Evolutionary conservation across 2,797 vertebrate genomes (phyloP).

Genomic region (Antrozous pallidus): DNA sequence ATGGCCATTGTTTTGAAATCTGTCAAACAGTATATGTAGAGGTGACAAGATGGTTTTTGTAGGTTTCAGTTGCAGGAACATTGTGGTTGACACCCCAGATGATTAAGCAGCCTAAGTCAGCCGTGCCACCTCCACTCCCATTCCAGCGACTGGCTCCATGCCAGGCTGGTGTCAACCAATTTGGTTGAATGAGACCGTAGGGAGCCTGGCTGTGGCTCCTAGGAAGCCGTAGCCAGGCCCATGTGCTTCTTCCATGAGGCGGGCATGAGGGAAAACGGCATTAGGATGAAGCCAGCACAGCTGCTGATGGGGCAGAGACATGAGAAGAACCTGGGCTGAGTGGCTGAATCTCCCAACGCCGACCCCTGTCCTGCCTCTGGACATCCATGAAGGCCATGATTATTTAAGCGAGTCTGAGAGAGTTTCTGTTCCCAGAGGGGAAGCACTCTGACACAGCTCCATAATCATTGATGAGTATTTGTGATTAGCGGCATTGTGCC

Average conservation of each 20-base stretch:
- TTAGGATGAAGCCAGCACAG: not conserved
- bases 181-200: not conserved
- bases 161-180: not conserved
- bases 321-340: not conserved
- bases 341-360: not conserved
- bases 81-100: not conserved
- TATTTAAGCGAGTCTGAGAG: not conserved
- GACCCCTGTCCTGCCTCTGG: not conserved
- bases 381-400: not conserved
- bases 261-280: not conserved
- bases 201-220: not conserved
- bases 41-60: not conserved
- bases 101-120: not conserved
- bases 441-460: not conserved
- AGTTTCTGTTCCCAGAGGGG: not conserved
- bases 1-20: constrained; percentile 22
- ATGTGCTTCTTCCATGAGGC: no score
- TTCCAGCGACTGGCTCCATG: not conserved
- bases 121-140: not conserved
- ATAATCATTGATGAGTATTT: not conserved
- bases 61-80: not conserved
- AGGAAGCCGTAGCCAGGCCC: not conserved
- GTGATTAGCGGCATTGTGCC: not conserved
- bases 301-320: not conserved
- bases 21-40: not conserved